Percentiles rank a stretch among this genome's conserved stretches.
phyloP scores from a whole-genome alignment of 2,113 vertebrate genomes.

The Sarotherodon lohbergeri region DNA sequence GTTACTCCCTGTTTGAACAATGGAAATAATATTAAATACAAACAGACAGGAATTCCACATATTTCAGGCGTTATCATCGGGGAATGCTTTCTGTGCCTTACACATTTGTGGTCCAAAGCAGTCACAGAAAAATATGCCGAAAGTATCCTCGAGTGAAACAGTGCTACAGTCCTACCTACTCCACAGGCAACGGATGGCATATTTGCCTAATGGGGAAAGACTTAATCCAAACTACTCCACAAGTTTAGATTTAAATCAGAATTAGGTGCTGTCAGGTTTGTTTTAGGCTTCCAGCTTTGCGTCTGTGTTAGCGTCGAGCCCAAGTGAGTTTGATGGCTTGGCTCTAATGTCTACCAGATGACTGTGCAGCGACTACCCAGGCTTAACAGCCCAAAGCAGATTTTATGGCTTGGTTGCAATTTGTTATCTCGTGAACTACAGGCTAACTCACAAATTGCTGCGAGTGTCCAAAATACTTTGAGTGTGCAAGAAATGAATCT shows the following conservation, averaged over 20 bases:
- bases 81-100: constrained; percentile 24
- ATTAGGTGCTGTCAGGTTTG: neutral
- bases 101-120: neutral
- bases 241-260: neutral
- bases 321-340: constrained; percentile 44
- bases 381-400: constrained; percentile 45
- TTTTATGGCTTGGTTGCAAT: constrained; percentile 68
- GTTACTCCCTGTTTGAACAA: constrained; percentile 1
- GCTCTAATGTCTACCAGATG: constrained; percentile 70
- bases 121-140: neutral
- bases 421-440: constrained; percentile 70
- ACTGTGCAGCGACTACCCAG: constrained; percentile 18
- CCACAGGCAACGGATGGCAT: neutral
- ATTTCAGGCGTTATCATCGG: neutral
- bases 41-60: constrained; percentile 27
- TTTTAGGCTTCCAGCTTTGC: neutral
- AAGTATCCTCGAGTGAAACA: neutral
- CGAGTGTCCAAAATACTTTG: constrained; percentile 36
- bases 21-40: constrained; percentile 5
- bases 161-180: neutral
- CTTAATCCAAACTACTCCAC: neutral
- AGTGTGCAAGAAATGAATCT: neutral
- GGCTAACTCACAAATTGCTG: constrained; percentile 49
- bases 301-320: constrained; percentile 2
- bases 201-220: neutral